phyloP scores from a whole-genome alignment of 2,888 invertebrate species.

The Chrysotoxum bicinctum region DNA sequence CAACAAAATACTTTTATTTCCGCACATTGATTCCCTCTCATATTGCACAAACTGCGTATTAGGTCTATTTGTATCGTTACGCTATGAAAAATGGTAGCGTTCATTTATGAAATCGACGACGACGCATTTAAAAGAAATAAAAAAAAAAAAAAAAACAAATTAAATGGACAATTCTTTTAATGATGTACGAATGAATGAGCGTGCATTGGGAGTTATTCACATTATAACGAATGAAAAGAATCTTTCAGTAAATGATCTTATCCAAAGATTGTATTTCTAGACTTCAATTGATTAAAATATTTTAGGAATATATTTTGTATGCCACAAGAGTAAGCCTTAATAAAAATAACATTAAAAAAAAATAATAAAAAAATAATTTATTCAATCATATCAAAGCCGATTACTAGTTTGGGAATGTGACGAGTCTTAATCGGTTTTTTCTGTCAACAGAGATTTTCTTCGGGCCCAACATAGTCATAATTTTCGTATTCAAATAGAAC shows the following conservation, averaged over 20 bases:
- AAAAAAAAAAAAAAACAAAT: not conserved
- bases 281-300: not conserved
- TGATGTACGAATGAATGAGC: not conserved
- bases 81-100: not conserved
- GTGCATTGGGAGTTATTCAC: not conserved
- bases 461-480: not conserved
- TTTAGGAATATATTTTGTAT: not conserved
- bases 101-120: not conserved
- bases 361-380: not conserved
- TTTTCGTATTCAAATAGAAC: not conserved
- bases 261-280: not conserved
- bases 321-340: not conserved
- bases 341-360: not conserved
- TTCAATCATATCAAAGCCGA: not conserved
- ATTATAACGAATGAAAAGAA: not conserved
- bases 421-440: not conserved
- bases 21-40: conserved; percentile 61
- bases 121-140: too few species aligned
- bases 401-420: not conserved
- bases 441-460: conserved; percentile 3
- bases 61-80: not conserved
- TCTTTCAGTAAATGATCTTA: not conserved
- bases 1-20: conserved; percentile 39
- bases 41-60: not conserved
- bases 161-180: not conserved